Evolutionary conservation across 1,140 invertebrate genomes (phyloP).

Genomic region (Nasonia vitripennis): DNA sequence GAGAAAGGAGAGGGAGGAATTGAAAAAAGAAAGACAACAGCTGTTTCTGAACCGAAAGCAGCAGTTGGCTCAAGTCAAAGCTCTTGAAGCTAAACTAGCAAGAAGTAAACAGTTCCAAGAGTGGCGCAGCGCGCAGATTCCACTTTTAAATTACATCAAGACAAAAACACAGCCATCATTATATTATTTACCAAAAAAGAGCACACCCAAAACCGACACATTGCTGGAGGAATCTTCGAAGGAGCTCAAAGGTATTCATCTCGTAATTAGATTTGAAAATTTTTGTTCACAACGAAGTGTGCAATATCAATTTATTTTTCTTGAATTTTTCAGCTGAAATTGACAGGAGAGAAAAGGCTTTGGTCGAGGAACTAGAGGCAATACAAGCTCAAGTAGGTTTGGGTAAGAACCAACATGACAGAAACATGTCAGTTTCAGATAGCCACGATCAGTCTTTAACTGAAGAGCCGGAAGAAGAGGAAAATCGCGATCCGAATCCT

Average conservation of each 20-base stretch:
- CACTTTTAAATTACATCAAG: conserved; percentile 88
- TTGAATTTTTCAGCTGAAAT: conserved; percentile 68
- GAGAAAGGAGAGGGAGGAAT: conserved; percentile 88
- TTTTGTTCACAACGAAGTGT: conserved; percentile 4
- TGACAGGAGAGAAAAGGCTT: conserved; percentile 73
- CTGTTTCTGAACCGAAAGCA: conserved; percentile 89
- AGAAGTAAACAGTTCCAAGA: conserved; percentile 90
- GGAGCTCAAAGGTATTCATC: conserved; percentile 77
- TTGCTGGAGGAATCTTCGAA: conserved; percentile 77
- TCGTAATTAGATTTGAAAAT: conserved; percentile 30
- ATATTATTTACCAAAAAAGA: conserved; percentile 90
- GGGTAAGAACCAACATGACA: conserved; percentile 65
- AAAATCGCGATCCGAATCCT: conserved; percentile 73
- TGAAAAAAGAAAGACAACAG: conserved; percentile 89
- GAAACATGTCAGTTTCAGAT: conserved; percentile 53
- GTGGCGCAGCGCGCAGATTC: conserved; percentile 89
- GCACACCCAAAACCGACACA: conserved; percentile 77
- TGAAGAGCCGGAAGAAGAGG: conserved; percentile 68
- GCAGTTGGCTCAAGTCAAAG: conserved; percentile 91
- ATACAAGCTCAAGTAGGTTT: conserved; percentile 68
- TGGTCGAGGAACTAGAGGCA: conserved; percentile 72
- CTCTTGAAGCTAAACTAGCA: conserved; percentile 93
- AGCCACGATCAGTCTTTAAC: conserved; percentile 57
- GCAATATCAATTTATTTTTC: conserved; percentile 24
- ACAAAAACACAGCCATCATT: conserved; percentile 91